Evolutionary conservation across 2,888 invertebrate species (phyloP).

Genomic region (Callimorpha dominula): DNA sequence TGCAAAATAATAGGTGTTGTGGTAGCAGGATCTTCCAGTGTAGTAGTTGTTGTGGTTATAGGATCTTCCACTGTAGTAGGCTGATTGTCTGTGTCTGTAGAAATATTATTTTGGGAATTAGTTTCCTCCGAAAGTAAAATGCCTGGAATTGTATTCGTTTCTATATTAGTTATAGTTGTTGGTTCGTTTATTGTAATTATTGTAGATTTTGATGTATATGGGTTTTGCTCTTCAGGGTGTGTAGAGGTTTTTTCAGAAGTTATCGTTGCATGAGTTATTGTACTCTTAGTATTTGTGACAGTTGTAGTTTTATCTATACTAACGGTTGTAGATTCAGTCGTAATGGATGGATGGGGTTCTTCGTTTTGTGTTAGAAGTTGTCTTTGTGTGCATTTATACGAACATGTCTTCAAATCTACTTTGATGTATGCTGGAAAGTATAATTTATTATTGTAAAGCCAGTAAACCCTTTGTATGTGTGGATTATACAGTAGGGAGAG

Average conservation of each 20-base stretch:
- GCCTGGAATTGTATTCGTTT: constrained; percentile 23
- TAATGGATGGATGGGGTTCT: neutral
- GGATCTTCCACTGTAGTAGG: too few relatives aligned
- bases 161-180: constrained; percentile 9
- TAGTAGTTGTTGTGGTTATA: neutral
- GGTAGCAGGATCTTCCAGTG: neutral
- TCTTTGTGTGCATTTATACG: constrained; percentile 25
- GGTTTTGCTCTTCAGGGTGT: neutral
- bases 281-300: neutral
- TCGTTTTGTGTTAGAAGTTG: neutral
- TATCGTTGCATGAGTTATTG: neutral
- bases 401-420: constrained; percentile 32
- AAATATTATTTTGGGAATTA: constrained; percentile 14
- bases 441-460: neutral
- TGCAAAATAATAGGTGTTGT: neutral
- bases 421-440: constrained; percentile 37
- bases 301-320: too few relatives aligned
- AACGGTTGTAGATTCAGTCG: neutral
- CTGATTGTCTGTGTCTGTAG: neutral
- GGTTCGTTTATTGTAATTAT: neutral
- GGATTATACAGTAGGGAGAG: too few relatives aligned
- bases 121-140: neutral
- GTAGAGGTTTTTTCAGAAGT: neutral
- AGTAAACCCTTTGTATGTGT: neutral
- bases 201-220: neutral